These are phyloP conservation scores for Aporophyla nigra DNA, from an alignment of 2,888 invertebrate species.

Conservation along the genomic window DNA sequence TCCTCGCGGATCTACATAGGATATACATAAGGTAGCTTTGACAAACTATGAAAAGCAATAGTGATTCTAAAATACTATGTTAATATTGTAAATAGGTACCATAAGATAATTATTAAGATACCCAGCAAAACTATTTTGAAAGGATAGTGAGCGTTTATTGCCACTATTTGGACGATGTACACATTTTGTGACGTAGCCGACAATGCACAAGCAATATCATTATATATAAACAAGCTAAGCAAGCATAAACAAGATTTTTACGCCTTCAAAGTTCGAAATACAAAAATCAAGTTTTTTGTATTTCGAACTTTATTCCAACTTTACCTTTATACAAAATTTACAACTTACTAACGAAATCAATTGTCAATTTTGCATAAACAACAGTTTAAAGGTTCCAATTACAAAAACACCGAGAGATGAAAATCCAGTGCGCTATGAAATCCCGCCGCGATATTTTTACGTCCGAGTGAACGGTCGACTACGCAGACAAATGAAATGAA, in stretches of 20 bases:
- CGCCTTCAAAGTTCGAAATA: not conserved
- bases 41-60: not conserved
- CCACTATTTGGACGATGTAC: not conserved
- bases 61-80: conserved; percentile 1
- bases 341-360: no score
- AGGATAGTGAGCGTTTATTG: not conserved
- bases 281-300: not conserved
- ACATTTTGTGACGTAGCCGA: not conserved
- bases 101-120: not conserved
- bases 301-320: not conserved
- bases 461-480: no score
- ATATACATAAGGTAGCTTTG: not conserved
- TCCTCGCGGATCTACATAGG: conserved; percentile 7
- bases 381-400: not conserved
- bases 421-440: no score
- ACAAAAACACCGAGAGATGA: not conserved
- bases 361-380: not conserved
- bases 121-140: not conserved
- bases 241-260: no score
- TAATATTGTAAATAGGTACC: not conserved
- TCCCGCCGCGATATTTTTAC: no score
- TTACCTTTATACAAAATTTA: no score
- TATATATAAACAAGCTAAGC: no score
- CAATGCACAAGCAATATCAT: not conserved
- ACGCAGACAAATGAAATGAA: not conserved